Percentiles rank a stretch among this genome's conserved stretches.
phyloP scores from a whole-genome alignment of 1,140 invertebrate species.

The Berghia stephanieae region DNA sequence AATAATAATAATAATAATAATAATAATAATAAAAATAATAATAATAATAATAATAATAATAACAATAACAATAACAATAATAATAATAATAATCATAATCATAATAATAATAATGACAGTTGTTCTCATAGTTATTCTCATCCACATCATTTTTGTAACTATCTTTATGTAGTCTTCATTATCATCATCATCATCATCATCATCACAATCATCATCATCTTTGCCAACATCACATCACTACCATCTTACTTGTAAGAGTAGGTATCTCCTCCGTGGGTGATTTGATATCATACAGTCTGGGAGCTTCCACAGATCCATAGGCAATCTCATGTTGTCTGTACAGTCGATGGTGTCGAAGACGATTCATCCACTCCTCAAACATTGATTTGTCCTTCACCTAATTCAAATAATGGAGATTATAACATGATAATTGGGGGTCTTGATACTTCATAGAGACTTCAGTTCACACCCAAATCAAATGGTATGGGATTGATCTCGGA shows the following conservation, averaged over 20 bases:
- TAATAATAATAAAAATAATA: too few relatives aligned
- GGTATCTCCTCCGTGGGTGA: conserved; percentile 61
- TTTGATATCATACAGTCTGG: conserved; percentile 59
- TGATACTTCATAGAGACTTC: background rate
- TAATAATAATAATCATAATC: too few relatives aligned
- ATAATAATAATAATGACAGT: too few relatives aligned
- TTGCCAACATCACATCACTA: background rate
- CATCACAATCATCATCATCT: background rate
- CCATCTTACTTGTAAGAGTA: conserved; percentile 30
- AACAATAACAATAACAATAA: too few relatives aligned
- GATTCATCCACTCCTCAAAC: conserved; percentile 80
- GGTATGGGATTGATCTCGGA: background rate
- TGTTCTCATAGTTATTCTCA: too few relatives aligned
- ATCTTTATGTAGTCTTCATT: too few relatives aligned
- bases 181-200: too few relatives aligned
- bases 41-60: too few relatives aligned
- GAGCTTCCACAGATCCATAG: conserved; percentile 64
- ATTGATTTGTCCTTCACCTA: conserved; percentile 57
- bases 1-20: too few relatives aligned
- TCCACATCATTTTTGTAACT: too few relatives aligned
- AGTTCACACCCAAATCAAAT: background rate
- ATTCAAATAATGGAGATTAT: background rate
- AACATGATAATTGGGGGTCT: background rate
- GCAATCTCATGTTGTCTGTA: conserved; percentile 79
- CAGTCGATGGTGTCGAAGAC: conserved; percentile 80